Evolutionary conservation across 92 coral and sea anemone species (phyloP), one percentile per base, ranked within the genome.

Genomic region (Phenganax marumi): DNA sequence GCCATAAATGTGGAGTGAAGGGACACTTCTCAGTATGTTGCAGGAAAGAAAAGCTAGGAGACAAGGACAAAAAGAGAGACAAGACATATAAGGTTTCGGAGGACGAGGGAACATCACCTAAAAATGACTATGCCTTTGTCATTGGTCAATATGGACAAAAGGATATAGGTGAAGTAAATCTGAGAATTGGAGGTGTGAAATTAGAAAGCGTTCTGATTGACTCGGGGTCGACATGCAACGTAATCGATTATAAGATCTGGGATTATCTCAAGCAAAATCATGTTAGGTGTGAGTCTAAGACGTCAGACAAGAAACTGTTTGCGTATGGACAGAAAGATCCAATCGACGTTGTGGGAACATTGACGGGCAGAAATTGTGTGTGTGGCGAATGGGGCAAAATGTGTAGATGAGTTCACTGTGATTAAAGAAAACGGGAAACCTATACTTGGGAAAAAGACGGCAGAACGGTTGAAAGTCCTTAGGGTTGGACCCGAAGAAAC

Each of bases 341-440:
- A 47, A 76, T 75, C 8, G 80, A 85, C 13, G 84, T 89, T 18
- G 53, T 70, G 9, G 87, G 87, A 56, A 82, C 84, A 24, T 87
- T 86, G 24, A n/a, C 63, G 60, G 48, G 14, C 24, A 21, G 86
- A 87, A 52, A 62, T 83, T 83, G 25, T 66, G 14, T 73, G 88
- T 72, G 22, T 48, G 12, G 54, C 49, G 49, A 48, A 23, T 4
- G 24, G 57, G 8, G 87, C 63, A 62, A 79, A 50, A 24, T 57
- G 87, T 73, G 86, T 72, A 43, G 89, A 57, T 80, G 89, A 88
- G 79, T 89, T 89, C 54, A 70, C 85, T 9, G 89, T 86, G 17
- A 51, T 89, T 19, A 14, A 86, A 26, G 84, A 82, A 50, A 68
- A 25, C 52, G 90, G 83, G 24, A 87, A 64, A 61, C 63, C 84